Evolutionary conservation across 2,797 vertebrate genomes (phyloP), one percentile per base, ranked within the genome.

Genomic region (Champsocephalus esox): DNA sequence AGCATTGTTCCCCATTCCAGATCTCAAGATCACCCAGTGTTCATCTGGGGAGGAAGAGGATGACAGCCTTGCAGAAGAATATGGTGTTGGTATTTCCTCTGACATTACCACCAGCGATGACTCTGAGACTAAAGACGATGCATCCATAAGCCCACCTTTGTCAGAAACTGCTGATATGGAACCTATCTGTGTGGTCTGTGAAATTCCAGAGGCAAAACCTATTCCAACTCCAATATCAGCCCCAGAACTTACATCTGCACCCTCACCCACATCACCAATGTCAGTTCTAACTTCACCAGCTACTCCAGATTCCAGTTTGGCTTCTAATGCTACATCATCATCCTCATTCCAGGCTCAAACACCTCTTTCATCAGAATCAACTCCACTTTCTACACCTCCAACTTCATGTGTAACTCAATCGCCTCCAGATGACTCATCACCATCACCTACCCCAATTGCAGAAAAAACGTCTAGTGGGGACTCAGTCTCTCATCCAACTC

Each of bases 11-110:
- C 96, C 97, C 59, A 99, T 99, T 91, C 99, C 99, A 81, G 98
- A 99, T 89, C 96, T 99, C 79, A 99, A 97, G 93, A 99, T 99
- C 91, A 99, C 98, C 19, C 98, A 98, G 73, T 99, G 99, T 90
- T 99, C 99, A 84, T 98, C 99, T 87, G 90, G 95, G 75, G 99
- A 99, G 89, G 96, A 96, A 66, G 97, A 98, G 85, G 97, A 98
- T 94, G 95, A 92, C 89, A 96, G 92, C 96, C 94, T 93, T 89
- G 93, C 95, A 88, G 94, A 97, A 67, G 96, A 97, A 79, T 88
- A 93, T 88, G 91, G 89, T 50, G 86, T 93, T 58, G 87, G 90
- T 59, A 66, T 92, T 70, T 92, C 93, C 62, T 91, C 89, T 76
- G 93, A 94, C 63, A 93, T 94, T 73, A 88, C 91, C 34, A 92